Conservation (phyloP, 2,113 vertebrate genomes). For the Sapayoa aenigma region DNA sequence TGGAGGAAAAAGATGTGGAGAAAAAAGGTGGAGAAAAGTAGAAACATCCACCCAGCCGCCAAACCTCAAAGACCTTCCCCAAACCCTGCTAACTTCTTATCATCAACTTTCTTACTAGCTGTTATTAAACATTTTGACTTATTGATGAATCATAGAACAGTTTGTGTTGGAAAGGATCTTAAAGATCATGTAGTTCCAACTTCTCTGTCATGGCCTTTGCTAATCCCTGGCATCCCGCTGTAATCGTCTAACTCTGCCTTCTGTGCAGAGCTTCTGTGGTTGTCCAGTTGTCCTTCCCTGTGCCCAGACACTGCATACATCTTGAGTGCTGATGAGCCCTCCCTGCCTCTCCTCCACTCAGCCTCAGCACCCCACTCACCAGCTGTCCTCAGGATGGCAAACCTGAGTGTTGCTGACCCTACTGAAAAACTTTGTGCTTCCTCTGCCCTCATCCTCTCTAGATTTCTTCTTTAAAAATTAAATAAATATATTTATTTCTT, state of each 20-base stretch:
- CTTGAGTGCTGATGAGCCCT: fast-evolving
- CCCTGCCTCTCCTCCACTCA: neutral
- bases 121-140: neutral
- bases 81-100: neutral
- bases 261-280: neutral
- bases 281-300: neutral
- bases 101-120: neutral
- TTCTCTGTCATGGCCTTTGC: neutral
- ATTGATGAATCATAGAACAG: neutral
- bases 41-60: neutral
- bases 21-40: neutral
- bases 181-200: neutral
- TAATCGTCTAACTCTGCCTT: neutral
- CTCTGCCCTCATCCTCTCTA: neutral
- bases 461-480: neutral
- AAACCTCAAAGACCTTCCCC: neutral
- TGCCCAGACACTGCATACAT: no score
- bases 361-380: neutral
- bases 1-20: neutral
- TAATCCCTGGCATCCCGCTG: neutral
- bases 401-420: neutral
- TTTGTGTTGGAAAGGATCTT: neutral
- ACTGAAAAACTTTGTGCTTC: neutral
- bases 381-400: neutral
- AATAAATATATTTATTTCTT: neutral